Evolutionary conservation across 2,888 invertebrate species (phyloP).

Genomic region (Dascillus cervinus): DNA sequence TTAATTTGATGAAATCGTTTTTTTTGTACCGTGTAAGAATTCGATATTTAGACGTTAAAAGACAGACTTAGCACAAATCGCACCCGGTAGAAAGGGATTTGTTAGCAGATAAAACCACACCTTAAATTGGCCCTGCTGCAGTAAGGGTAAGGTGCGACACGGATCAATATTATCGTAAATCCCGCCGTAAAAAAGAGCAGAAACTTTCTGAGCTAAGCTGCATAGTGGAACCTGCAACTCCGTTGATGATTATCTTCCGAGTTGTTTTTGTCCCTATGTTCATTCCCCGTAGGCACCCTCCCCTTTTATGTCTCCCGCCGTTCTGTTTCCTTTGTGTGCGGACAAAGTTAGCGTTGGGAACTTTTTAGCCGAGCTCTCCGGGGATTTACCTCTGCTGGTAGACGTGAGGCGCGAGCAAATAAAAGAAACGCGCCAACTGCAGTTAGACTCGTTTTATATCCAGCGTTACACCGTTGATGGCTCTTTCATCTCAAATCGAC

Average conservation of each 20-base stretch:
- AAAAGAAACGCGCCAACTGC: slow-evolving; percentile 29
- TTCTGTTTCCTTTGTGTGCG: slow-evolving; percentile 33
- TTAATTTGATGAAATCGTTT: no score
- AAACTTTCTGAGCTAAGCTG: slow-evolving; percentile 11
- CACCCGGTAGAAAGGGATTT: slow-evolving; percentile 30
- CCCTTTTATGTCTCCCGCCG: slow-evolving; percentile 21
- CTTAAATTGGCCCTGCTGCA: slow-evolving; percentile 29
- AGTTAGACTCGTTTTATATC: slow-evolving; percentile 22
- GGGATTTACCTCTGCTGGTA: slow-evolving; percentile 34
- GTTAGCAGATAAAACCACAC: slow-evolving; percentile 29
- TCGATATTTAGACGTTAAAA: slow-evolving; percentile 13
- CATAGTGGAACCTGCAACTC: slow-evolving; percentile 16
- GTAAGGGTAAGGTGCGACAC: slow-evolving; percentile 22
- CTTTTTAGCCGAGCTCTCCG: slow-evolving; percentile 33
- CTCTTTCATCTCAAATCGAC: slow-evolving; percentile 19
- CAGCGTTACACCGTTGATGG: slow-evolving; percentile 20
- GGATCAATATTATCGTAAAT: slow-evolving; percentile 26
- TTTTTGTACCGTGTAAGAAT: no score
- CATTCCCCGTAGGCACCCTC: slow-evolving; percentile 16
- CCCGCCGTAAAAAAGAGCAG: slow-evolving; percentile 20
- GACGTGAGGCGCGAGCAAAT: slow-evolving; percentile 37
- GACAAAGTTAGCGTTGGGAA: slow-evolving; percentile 35
- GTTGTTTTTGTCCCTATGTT: slow-evolving; percentile 21
- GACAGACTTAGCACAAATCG: slow-evolving; percentile 22
- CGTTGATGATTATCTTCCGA: slow-evolving; percentile 27